Base-by-base conservation (phyloP, 2,888 invertebrate species). In the Drosophila ezoana region DNA sequence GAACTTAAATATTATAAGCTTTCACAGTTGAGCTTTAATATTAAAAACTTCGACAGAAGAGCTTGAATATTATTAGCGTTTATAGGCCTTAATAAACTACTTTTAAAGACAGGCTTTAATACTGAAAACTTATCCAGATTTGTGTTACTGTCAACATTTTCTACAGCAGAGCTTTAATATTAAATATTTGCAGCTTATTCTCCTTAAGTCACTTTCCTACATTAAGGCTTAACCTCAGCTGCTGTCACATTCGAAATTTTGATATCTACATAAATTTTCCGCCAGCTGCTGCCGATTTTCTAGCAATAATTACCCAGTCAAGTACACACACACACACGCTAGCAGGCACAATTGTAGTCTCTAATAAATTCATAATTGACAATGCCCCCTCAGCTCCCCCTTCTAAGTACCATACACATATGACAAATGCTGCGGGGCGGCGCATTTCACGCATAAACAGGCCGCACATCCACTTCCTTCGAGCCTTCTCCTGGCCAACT, bases 281-380 rank as follows among this genome's bases (percentile, higher is more conserved):
- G 60, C 20, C 76, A 67, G 60, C 65, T 72, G 79, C 40, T 70
- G 52, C 47, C 56, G 28, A 41, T 49, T 56, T 53, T 48, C n/a
- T 57, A 48, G 54, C 53, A 28, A 67, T 78, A 76, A 78, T 78
- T 79, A 69, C 66, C 63, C 45, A 56, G 53, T 64, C 60, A 35
- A 38, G 33, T 45, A 37, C 18, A 23, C 16, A 28, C 5, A 4
- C 18, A 54, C n/a, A 13, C 28, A 11, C 45, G 3, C 8, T 6
- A 8, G 9, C 52, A 59, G 52, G 69, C 60, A 54, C 80, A 85
- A 85, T 87, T 69, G 69, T 68, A 49, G 59, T 65, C 65, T 63
- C 70, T 87, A 86, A 86, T 88, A 88, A 85, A 85, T 85, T 81
- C 79, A 88, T 88, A 86, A 87, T 79, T 83, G 76, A 81, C 72